These are phyloP conservation scores for Microtus oregoni DNA, from an alignment of 2,113 vertebrate genomes.

Conservation along the genomic window DNA sequence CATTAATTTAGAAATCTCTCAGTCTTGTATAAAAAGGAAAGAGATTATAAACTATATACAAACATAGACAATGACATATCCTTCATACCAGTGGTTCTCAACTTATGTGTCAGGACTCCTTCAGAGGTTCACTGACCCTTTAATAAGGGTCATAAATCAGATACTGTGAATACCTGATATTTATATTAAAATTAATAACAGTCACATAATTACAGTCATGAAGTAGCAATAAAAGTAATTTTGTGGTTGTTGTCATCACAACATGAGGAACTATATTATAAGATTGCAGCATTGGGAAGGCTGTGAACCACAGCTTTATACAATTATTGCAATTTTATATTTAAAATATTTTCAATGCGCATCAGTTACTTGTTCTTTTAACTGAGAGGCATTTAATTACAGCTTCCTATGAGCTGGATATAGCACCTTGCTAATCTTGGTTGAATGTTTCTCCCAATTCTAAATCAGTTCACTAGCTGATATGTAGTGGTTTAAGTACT, in stretches of 20 bases:
- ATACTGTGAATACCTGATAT: not conserved
- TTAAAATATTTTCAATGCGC: not conserved
- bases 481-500: not conserved
- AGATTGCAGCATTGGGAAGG: not conserved
- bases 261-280: not conserved
- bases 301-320: not conserved
- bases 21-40: not conserved
- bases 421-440: not conserved
- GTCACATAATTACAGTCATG: not conserved
- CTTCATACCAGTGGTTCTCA: not conserved
- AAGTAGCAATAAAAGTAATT: not conserved
- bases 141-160: not conserved
- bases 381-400: not conserved
- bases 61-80: not conserved
- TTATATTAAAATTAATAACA: not conserved
- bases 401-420: not conserved
- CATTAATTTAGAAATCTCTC: not conserved
- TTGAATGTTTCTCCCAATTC: not conserved
- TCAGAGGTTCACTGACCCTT: not conserved
- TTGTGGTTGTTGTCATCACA: too few relatives aligned
- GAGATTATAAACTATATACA: not conserved
- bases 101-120: not conserved
- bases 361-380: not conserved
- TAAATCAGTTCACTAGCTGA: not conserved
- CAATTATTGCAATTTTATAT: not conserved